Percentiles rank a stretch among this genome's conserved stretches.
Conservation (phyloP, 2,888 invertebrate species). For the Caenorhabditis panamensis region DNA sequence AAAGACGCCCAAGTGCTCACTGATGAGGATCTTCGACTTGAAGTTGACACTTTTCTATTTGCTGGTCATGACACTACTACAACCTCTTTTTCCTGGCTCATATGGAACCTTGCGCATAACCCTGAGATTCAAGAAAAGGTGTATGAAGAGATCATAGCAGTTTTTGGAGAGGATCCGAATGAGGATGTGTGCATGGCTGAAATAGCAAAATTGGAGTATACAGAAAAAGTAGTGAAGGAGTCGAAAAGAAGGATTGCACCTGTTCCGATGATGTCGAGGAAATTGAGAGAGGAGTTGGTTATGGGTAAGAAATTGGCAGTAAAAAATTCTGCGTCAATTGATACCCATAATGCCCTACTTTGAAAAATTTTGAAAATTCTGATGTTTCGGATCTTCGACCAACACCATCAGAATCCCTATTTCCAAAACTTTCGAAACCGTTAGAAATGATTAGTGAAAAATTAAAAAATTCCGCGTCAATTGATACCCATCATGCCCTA, state of each 20-base stretch:
- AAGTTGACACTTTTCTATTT: constrained; percentile 84
- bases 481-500: no score
- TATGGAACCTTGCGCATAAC: constrained; percentile 71
- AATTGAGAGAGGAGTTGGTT: constrained; percentile 23
- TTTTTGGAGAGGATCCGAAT: constrained; percentile 66
- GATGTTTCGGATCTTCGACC: no score
- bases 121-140: constrained; percentile 64
- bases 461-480: no score
- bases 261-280: constrained; percentile 68
- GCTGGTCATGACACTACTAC: constrained; percentile 78
- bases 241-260: constrained; percentile 67
- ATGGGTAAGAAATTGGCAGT: constrained; percentile 27
- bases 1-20: constrained; percentile 79
- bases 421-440: no score
- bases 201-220: constrained; percentile 34
- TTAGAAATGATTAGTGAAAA: no score
- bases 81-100: constrained; percentile 61
- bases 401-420: no score
- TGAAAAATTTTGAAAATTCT: no score
- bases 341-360: no score
- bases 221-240: constrained; percentile 69
- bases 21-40: constrained; percentile 82
- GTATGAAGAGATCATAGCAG: constrained; percentile 37
- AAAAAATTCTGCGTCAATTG: no score
- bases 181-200: constrained; percentile 52